Base-by-base conservation (phyloP, 1,140 invertebrate genomes). In the Caerostris darwini region DNA sequence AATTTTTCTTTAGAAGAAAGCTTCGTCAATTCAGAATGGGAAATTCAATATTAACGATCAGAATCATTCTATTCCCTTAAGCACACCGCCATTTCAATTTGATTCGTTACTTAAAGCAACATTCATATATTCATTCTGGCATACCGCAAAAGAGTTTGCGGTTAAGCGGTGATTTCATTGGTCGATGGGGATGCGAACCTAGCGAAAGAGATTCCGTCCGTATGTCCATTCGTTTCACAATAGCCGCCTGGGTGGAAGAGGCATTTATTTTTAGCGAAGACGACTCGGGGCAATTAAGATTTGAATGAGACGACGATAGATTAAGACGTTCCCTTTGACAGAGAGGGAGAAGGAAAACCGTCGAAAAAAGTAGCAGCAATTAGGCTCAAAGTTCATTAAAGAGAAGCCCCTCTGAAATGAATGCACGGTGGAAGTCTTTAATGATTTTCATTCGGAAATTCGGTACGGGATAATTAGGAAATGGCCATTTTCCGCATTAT, bases 321-420 rank as follows among this genome's bases (percentile, higher is more conserved):
- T 92, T 92, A 85, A 92, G 90, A 57, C 77, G 50, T 67, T 34
- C 53, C 19, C 64, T 34, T 19, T 88, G 81, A 92, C 90, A 92
- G 90, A 57, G 34, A 34, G 34, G 71, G 19, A 77, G 50, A 53
- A 14, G 57, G 69, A 90, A 58, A 50, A 87, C 19, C 90, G 54
- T 92, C 81, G 64, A 69, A 92, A 92, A 77, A 92, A 92, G 77
- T 77, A 10, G 90, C 58, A 92, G 90, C 81, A 92, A 92, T 92
- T 92, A 92, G 81, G 50, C 57, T 61, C 50, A 64, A 85, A 92
- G 90, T 92, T 92, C 90, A 92, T 92, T 92, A 92, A 92, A 92
- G 81, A 67, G 34, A 53, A 53, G 6, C 57, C 57, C 71, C 12
- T 85, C 69, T 19, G 58, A 85, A 92, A 85, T 34, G 2, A 34